These are phyloP conservation scores for Zaprionus gabonicus DNA, from an alignment of 1,140 invertebrate genomes.

Conservation along the genomic window DNA sequence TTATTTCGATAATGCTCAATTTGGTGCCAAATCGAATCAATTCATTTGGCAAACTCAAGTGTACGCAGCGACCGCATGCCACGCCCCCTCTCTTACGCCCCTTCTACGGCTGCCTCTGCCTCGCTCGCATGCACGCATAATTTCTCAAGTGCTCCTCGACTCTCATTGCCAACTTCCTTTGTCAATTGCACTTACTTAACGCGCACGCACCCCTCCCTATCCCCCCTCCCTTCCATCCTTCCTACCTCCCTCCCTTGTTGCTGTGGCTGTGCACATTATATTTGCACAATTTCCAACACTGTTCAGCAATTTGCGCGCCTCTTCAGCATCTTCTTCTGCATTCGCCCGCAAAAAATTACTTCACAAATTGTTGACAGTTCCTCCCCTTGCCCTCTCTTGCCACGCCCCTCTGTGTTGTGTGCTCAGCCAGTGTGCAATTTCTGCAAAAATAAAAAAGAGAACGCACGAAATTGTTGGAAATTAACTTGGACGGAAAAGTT, in stretches of 20 bases:
- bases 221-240: neutral
- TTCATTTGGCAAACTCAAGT: conserved; percentile 50
- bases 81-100: neutral
- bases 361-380: conserved; percentile 57
- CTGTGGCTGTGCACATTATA: conserved; percentile 76
- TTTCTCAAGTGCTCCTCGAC: conserved; percentile 68
- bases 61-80: conserved; percentile 36
- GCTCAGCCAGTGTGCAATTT: conserved; percentile 46
- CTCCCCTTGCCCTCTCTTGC: neutral
- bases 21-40: conserved; percentile 55
- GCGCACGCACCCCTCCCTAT: conserved; percentile 14
- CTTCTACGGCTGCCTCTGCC: neutral
- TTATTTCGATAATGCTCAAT: conserved; percentile 14
- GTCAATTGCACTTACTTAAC: conserved; percentile 78
- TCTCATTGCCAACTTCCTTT: conserved; percentile 76
- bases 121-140: conserved; percentile 71
- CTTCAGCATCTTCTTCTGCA: conserved; percentile 37
- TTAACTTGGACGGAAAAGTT: conserved; percentile 56
- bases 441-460: conserved; percentile 31
- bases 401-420: conserved; percentile 40
- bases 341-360: conserved; percentile 70
- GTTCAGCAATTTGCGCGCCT: conserved; percentile 52
- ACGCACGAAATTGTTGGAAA: conserved; percentile 39
- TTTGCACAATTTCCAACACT: conserved; percentile 70
- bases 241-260: conserved; percentile 46